Conservation (phyloP, 2,888 invertebrate genomes). For the Choreutis nemorana region DNA sequence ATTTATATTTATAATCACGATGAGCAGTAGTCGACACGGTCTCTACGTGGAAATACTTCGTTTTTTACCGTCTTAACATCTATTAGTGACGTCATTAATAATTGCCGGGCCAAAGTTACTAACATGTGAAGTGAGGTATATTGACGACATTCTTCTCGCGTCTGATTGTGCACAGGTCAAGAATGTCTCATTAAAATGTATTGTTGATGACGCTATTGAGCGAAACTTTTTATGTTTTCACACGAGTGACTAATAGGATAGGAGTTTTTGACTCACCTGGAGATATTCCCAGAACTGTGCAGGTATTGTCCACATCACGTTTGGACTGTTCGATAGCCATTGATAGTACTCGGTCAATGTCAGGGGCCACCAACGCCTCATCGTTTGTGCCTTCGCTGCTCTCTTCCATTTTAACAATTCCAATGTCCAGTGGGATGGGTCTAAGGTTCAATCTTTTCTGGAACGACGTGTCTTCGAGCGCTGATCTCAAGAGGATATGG, state of each 20-base stretch:
- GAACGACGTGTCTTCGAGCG: constrained; percentile 83
- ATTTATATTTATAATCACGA: constrained; percentile 38
- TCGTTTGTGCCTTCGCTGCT: constrained; percentile 64
- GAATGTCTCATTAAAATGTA: neutral
- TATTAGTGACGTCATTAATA: constrained; percentile 42
- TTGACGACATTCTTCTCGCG: no score
- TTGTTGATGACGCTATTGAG: neutral
- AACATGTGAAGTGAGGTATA: no score
- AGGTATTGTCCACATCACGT: constrained; percentile 85
- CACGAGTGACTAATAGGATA: constrained; percentile 10
- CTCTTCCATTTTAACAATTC: constrained; percentile 73
- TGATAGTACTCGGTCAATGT: constrained; percentile 83
- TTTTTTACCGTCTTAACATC: constrained; percentile 30
- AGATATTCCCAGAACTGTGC: constrained; percentile 85
- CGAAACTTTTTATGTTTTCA: neutral
- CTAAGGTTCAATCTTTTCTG: constrained; percentile 84
- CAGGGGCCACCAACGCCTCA: constrained; percentile 71
- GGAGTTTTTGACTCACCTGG: constrained; percentile 73
- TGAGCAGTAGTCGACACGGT: constrained; percentile 29
- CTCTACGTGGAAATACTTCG: constrained; percentile 30
- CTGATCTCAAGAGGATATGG: constrained; percentile 81
- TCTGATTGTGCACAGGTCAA: neutral
- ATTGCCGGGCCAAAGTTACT: constrained; percentile 3
- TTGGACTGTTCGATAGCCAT: constrained; percentile 88
- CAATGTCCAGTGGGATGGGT: constrained; percentile 75